phyloP scores from a whole-genome alignment of 2,888 invertebrate species.

The Hydraecia micacea region DNA sequence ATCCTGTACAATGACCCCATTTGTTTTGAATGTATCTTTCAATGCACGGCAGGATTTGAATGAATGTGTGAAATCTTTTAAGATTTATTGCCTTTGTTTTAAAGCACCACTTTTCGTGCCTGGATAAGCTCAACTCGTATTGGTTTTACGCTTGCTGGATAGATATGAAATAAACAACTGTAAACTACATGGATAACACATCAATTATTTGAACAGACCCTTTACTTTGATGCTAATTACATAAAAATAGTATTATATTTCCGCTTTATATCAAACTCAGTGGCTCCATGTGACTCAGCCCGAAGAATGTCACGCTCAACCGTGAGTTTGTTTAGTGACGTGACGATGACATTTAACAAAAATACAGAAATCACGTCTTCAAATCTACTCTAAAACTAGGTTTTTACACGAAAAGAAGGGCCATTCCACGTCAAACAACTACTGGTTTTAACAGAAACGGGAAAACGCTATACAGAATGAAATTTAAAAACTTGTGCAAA shows the following conservation, averaged over 20 bases:
- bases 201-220: not conserved
- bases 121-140: not conserved
- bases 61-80: not conserved
- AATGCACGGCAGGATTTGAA: not conserved
- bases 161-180: not conserved
- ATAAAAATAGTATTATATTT: not conserved
- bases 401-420: not conserved
- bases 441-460: not conserved
- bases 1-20: not conserved
- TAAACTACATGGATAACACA: not conserved
- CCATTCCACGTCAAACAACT: too few species aligned
- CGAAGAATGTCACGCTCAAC: slow-evolving; percentile 7
- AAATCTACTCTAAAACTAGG: slow-evolving; percentile 41
- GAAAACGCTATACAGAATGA: not conserved
- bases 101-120: too few species aligned
- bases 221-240: too few species aligned
- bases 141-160: not conserved
- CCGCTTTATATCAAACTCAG: slow-evolving; percentile 8
- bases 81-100: not conserved
- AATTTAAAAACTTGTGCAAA: too few species aligned
- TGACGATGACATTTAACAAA: slow-evolving; percentile 36
- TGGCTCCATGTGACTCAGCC: slow-evolving; percentile 27
- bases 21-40: not conserved
- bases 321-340: slow-evolving; percentile 30
- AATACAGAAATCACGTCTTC: slow-evolving; percentile 39